A percentile compares a stretch with the other conserved stretches of the same genome.
Conservation (phyloP, 1,140 invertebrate genomes). For the Heterodera schachtii region DNA sequence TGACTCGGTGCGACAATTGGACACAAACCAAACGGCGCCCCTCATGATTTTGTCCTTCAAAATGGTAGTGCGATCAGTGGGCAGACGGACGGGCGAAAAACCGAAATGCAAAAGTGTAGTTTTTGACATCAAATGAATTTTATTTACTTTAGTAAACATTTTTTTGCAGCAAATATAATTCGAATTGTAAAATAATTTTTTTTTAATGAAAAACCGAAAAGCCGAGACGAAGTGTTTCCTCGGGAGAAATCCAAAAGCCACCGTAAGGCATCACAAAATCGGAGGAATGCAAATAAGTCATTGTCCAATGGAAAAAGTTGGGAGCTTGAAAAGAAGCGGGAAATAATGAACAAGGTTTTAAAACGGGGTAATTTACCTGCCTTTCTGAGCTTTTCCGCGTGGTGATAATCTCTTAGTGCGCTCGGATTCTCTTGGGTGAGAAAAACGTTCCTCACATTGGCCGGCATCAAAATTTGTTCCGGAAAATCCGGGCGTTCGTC, state of each 20-base stretch:
- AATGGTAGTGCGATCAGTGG: constrained; percentile 26
- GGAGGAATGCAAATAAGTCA: constrained; percentile 30
- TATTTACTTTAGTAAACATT: too few species aligned
- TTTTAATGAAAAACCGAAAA: constrained; percentile 15
- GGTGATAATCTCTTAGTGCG: not conserved
- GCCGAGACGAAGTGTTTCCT: constrained; percentile 11
- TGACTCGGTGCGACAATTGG: constrained; percentile 43
- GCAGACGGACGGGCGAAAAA: constrained; percentile 25
- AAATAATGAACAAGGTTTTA: not conserved
- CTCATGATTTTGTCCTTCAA: constrained; percentile 28
- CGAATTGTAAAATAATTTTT: too few species aligned
- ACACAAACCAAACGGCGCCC: constrained; percentile 48
- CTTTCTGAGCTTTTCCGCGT: not conserved
- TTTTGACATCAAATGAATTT: not conserved
- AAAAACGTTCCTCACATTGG: constrained; percentile 22
- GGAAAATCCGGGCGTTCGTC: constrained; percentile 5
- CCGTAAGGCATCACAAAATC: constrained; percentile 39
- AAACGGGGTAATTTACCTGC: not conserved
- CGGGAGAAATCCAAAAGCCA: constrained; percentile 38
- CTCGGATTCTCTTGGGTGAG: constrained; percentile 24
- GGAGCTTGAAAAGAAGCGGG: not conserved
- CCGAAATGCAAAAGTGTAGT: not conserved
- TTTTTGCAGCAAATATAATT: too few species aligned
- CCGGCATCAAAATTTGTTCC: not conserved
- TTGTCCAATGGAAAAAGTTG: constrained; percentile 43